These are phyloP conservation scores for Trichonephila clavipes DNA, from an alignment of 1,140 invertebrate genomes.

Conservation along the genomic window DNA sequence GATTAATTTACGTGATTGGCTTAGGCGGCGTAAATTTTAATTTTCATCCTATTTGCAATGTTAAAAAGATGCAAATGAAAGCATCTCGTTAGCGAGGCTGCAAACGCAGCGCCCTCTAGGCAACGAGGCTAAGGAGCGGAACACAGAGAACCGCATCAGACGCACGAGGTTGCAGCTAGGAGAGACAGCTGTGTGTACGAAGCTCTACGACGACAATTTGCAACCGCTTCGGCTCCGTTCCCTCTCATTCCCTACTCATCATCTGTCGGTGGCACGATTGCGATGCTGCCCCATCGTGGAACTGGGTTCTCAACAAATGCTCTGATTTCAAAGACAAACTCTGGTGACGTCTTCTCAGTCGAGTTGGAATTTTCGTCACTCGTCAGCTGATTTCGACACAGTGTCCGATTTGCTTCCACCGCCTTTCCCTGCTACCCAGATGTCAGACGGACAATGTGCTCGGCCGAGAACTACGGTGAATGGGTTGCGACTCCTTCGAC, in stretches of 20 bases:
- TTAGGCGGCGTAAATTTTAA: constrained; percentile 75
- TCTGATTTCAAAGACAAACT: background rate
- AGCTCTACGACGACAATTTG: background rate
- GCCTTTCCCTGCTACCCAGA: constrained; percentile 18
- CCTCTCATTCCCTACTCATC: background rate
- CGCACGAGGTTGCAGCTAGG: constrained; percentile 63
- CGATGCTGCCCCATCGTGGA: constrained; percentile 24
- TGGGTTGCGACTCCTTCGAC: constrained; percentile 31
- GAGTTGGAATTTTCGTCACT: background rate
- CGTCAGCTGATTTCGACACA: constrained; percentile 46
- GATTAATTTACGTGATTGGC: constrained; percentile 75
- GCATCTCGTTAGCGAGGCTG: constrained; percentile 67
- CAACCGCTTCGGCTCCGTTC: background rate
- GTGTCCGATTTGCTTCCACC: background rate
- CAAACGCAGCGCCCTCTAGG: constrained; percentile 59
- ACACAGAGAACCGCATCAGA: constrained; percentile 41
- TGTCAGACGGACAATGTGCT: constrained; percentile 66
- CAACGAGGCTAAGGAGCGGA: constrained; percentile 59
- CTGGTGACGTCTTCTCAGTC: background rate
- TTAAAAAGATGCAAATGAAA: constrained; percentile 77
- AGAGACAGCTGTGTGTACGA: background rate
- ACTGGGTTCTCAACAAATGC: background rate
- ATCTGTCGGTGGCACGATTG: background rate
- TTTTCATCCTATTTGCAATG: constrained; percentile 75
- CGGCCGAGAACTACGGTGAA: background rate